Evolutionary conservation across 2,888 invertebrate genomes (phyloP), one percentile per base, ranked within the genome.

Genomic region (Melanotus villosus): DNA sequence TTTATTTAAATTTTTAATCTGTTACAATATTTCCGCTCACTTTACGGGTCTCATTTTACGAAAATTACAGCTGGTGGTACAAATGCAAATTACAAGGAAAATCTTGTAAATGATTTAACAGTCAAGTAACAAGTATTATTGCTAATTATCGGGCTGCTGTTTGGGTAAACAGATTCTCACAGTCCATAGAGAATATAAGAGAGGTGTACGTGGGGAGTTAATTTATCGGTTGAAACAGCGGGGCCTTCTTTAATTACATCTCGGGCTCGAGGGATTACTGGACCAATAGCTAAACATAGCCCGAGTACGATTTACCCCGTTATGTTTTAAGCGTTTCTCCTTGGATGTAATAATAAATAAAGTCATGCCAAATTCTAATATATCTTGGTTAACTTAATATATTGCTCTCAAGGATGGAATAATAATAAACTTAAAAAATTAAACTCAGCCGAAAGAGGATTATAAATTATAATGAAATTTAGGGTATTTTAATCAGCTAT

Each of bases 221-320:
- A 69, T 69, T 65, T 69, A 69, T 69, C 58, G 65, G 68, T 54
- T 23, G 50, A 64, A 64, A 59, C 65, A 65, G 68, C 43, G 62
- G 62, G 68, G 65, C 54, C 60, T 65, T 69, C 65, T 65, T 69
- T 69, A 69, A 69, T 69, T 69, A 65, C 57, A 50, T 65, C 47
- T 54, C 32, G 36, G 50, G 59, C 69, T 59, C 65, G 34, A 36
- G 65, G 59, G 69, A 69, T 54, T 65, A 52, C 54, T 32, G 34
- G 57, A 23, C 59, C 52, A 26, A 64, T 59, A 57, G 52, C 30
- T 52, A 47, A 47, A 41, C 54, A 34, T 36, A 43, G 41, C 14
- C 38, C 16, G 19, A 36, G 18, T 23, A 26, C 54, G 52, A 64
- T 64, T 56, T 56, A 64, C 30, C 50, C 59, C 62, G 50, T 62